Evolutionary conservation across 2,113 vertebrate genomes (phyloP).

Genomic region (Phyllostomus hastatus): DNA sequence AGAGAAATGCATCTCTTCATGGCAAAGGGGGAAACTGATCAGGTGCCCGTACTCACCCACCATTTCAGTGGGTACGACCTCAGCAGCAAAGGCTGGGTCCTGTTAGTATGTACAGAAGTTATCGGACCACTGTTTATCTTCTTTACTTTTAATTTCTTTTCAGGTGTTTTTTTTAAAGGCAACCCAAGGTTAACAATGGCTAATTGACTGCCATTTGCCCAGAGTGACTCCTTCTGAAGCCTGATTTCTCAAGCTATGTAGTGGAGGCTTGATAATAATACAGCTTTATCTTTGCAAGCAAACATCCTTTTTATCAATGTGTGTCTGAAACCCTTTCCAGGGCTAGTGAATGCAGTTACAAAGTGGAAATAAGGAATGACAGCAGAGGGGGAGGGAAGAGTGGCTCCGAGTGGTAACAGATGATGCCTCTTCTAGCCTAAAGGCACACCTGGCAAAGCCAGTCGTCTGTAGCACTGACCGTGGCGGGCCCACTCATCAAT

Average conservation of each 20-base stretch:
- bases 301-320: background rate
- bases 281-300: conserved; percentile 62
- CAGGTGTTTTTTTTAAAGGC: conserved; percentile 44
- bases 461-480: background rate
- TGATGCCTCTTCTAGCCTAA: background rate
- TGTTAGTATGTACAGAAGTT: background rate
- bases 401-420: background rate
- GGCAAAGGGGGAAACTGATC: background rate
- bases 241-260: background rate
- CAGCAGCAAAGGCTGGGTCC: background rate
- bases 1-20: background rate
- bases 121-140: conserved; percentile 1
- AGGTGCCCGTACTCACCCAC: rapidly evolving
- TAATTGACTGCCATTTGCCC: background rate
- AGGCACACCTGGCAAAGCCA: background rate
- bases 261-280: conserved; percentile 35
- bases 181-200: conserved; percentile 48
- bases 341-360: conserved; percentile 51
- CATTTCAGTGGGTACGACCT: background rate
- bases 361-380: conserved; percentile 60
- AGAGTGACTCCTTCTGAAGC: background rate
- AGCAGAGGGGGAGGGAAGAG: background rate
- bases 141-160: conserved; percentile 40
- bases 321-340: background rate
- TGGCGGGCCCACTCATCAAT: background rate